Percentiles rank a stretch among this genome's conserved stretches.
Evolutionary conservation across 2,113 vertebrate species (phyloP).

Genomic region (Plectropomus leopardus): DNA sequence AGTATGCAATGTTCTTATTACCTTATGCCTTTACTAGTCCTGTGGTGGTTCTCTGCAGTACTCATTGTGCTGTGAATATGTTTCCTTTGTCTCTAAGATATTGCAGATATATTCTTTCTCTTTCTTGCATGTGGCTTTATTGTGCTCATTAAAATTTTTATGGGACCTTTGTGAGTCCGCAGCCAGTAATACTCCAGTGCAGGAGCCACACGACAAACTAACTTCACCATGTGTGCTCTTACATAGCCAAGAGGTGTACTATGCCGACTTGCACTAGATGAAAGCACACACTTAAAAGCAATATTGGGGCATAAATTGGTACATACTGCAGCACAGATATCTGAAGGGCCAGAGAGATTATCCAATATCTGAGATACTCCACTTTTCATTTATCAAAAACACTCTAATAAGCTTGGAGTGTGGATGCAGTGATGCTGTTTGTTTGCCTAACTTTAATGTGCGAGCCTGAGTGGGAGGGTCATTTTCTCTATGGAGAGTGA

Average conservation of each 20-base stretch:
- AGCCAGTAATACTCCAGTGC: slow-evolving; percentile 28
- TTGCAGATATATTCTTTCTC: background rate
- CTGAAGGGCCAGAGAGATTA: slow-evolving; percentile 21
- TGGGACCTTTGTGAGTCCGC: slow-evolving; percentile 36
- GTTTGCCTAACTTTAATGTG: slow-evolving; percentile 3
- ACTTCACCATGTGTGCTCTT: background rate
- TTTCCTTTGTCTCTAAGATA: slow-evolving; percentile 18
- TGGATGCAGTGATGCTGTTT: background rate
- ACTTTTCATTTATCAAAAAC: slow-evolving; percentile 16
- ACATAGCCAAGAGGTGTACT: background rate
- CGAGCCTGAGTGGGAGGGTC: background rate
- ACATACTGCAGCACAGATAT: slow-evolving; percentile 14
- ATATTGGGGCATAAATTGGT: slow-evolving; percentile 34
- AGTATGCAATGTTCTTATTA: background rate
- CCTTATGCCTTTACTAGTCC: background rate
- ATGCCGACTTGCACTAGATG: slow-evolving; percentile 6
- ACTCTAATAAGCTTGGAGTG: slow-evolving; percentile 1
- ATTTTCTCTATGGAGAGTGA: slow-evolving; percentile 24
- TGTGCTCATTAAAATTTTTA: slow-evolving; percentile 41
- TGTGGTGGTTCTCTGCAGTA: background rate
- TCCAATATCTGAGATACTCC: slow-evolving; percentile 17
- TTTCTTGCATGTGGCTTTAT: slow-evolving; percentile 18
- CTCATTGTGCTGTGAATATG: background rate
- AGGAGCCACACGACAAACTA: slow-evolving; percentile 5
- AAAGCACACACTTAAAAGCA: slow-evolving; percentile 37